Evolutionary conservation across 30 jellyfish, hydroid and myxozoan genomes (phyloP).

Genomic region (Aurelia coerulea): DNA sequence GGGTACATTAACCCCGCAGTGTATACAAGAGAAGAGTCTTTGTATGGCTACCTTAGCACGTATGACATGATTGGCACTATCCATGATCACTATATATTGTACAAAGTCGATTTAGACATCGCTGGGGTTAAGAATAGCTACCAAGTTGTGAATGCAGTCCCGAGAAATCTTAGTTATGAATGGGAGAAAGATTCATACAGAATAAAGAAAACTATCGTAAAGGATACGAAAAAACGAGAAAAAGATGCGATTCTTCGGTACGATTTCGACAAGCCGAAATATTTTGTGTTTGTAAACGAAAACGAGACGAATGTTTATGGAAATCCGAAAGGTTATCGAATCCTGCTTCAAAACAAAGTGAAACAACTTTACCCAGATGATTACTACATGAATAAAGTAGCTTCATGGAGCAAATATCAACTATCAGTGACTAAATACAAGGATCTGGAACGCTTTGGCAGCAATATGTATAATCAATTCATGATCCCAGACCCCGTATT

Average conservation of each 20-base stretch:
- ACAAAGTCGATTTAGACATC: constrained; percentile 77
- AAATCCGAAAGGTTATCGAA: constrained; percentile 70
- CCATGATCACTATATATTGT: constrained; percentile 75
- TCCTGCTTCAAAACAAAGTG: constrained; percentile 40
- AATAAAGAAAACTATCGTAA: constrained; percentile 34
- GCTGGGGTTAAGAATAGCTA: constrained; percentile 74
- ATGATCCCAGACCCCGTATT: constrained; percentile 49
- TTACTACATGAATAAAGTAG: constrained; percentile 18
- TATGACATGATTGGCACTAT: constrained; percentile 49
- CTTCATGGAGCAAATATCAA: constrained; percentile 66
- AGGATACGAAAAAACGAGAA: constrained; percentile 52
- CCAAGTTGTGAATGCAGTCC: constrained; percentile 57
- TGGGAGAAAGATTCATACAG: constrained; percentile 50
- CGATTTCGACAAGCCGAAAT: constrained; percentile 75
- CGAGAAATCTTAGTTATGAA: constrained; percentile 35
- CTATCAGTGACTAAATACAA: constrained; percentile 58
- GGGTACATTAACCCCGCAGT: constrained; percentile 66
- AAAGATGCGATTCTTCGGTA: constrained; percentile 62
- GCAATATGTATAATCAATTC: constrained; percentile 42
- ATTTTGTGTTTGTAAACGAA: constrained; percentile 53
- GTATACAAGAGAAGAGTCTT: constrained; percentile 19
- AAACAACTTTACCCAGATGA: constrained; percentile 65
- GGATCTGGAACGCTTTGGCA: constrained; percentile 53
- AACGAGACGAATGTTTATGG: constrained; percentile 58
- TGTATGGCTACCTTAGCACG: constrained; percentile 52